Percentiles rank a stretch among this genome's conserved stretches.
These are phyloP conservation scores for Erebia ligea DNA, from an alignment of 2,888 invertebrate genomes.

Conservation along the genomic window DNA sequence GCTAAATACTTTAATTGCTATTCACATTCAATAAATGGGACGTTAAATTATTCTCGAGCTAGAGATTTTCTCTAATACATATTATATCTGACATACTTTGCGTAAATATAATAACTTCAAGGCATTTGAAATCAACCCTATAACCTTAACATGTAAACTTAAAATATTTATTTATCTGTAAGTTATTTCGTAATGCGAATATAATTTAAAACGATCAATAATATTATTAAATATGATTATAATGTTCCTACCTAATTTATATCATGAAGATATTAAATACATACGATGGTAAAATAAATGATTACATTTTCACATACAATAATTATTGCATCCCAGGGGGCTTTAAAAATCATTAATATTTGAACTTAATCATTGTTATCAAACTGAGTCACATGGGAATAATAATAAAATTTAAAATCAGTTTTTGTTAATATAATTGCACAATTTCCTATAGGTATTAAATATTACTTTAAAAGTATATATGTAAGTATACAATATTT, in stretches of 20 bases:
- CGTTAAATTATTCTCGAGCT: neutral
- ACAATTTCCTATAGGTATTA: too few species aligned
- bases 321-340: constrained; percentile 20
- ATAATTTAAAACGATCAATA: too few species aligned
- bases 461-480: too few species aligned
- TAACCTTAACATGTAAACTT: neutral
- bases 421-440: neutral
- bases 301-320: neutral
- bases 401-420: neutral
- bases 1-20: neutral
- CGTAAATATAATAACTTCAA: neutral
- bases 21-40: neutral
- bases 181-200: too few species aligned
- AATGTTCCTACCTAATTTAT: neutral
- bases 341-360: constrained; percentile 25
- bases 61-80: too few species aligned
- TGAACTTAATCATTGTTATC: constrained; percentile 28
- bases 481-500: too few species aligned
- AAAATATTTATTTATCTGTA: neutral
- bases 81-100: neutral
- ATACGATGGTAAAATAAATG: neutral
- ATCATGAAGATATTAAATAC: neutral
- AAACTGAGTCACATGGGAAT: neutral
- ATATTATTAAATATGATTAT: too few species aligned
- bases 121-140: neutral